A percentile compares a stretch with the other conserved stretches of the same genome.
Evolutionary conservation across 2,888 invertebrate species (phyloP).

Genomic region (Hirudinaria manillensis): DNA sequence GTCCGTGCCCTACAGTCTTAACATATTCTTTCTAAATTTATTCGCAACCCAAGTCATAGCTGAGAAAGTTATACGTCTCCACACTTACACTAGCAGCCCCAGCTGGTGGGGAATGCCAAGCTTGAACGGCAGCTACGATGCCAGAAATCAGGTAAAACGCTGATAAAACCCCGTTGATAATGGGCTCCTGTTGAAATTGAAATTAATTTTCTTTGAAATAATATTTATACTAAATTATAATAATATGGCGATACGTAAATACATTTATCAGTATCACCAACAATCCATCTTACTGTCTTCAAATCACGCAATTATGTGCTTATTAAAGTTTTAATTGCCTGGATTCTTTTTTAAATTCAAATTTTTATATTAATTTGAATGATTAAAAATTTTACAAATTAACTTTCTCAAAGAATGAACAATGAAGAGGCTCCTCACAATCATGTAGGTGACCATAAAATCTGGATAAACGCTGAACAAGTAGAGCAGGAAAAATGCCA

Average conservation of each 20-base stretch:
- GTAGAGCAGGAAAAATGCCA: constrained; percentile 15
- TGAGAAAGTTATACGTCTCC: too few relatives aligned
- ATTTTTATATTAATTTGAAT: too few relatives aligned
- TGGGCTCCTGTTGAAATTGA: constrained; percentile 13
- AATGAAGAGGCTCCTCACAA: not conserved
- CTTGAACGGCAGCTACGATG: constrained; percentile 13
- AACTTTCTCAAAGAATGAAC: not conserved
- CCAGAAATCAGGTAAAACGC: constrained; percentile 14
- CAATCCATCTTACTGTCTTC: too few relatives aligned
- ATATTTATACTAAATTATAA: not conserved
- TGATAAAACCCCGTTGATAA: constrained; percentile 1
- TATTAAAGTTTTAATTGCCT: too few relatives aligned
- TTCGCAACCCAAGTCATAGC: too few relatives aligned
- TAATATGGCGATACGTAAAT: too few relatives aligned
- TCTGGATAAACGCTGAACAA: constrained; percentile 19
- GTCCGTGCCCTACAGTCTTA: not conserved
- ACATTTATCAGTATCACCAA: too few relatives aligned
- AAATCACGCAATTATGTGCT: too few relatives aligned
- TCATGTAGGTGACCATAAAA: not conserved
- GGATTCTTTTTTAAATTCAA: too few relatives aligned
- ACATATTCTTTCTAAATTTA: not conserved
- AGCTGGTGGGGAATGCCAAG: not conserved
- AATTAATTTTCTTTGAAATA: not conserved
- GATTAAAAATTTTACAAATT: too few relatives aligned
- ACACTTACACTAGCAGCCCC: constrained; percentile 20